Percentiles rank a stretch among this genome's conserved stretches.
phyloP scores from a whole-genome alignment of 2,888 invertebrate genomes.

The Agrochola lota region DNA sequence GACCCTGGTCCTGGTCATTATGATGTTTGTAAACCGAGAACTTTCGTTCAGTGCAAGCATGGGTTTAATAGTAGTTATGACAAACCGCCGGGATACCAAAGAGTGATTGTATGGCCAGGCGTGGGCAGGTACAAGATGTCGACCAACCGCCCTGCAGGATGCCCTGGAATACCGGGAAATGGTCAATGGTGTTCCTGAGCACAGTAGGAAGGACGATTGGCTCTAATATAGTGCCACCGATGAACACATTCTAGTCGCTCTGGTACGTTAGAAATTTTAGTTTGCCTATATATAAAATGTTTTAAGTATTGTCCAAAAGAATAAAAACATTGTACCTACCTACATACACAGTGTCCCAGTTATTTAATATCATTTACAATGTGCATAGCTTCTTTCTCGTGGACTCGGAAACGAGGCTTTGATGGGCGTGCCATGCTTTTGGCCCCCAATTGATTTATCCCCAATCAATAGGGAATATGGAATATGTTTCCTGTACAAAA shows the following conservation, averaged over 20 bases:
- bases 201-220: constrained; percentile 82
- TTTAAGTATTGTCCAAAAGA: background rate
- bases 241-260: constrained; percentile 81
- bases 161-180: constrained; percentile 71
- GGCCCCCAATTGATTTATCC: no score
- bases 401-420: background rate
- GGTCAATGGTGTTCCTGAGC: constrained; percentile 85
- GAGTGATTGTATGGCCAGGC: constrained; percentile 83
- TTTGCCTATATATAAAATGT: background rate
- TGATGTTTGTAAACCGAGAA: constrained; percentile 70
- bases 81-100: constrained; percentile 80
- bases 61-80: constrained; percentile 85
- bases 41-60: constrained; percentile 73
- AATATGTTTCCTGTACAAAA: no score
- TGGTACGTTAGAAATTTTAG: constrained; percentile 28
- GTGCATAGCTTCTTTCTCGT: background rate
- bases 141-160: constrained; percentile 62
- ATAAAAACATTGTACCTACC: constrained; percentile 4
- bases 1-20: constrained; percentile 90
- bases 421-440: background rate
- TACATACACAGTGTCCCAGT: background rate
- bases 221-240: constrained; percentile 75
- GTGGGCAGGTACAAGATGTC: constrained; percentile 81
- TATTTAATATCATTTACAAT: constrained; percentile 5
- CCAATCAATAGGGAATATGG: no score